These are phyloP conservation scores for Tetrapedia diversipes DNA, from an alignment of 2,888 invertebrate species.

Conservation along the genomic window DNA sequence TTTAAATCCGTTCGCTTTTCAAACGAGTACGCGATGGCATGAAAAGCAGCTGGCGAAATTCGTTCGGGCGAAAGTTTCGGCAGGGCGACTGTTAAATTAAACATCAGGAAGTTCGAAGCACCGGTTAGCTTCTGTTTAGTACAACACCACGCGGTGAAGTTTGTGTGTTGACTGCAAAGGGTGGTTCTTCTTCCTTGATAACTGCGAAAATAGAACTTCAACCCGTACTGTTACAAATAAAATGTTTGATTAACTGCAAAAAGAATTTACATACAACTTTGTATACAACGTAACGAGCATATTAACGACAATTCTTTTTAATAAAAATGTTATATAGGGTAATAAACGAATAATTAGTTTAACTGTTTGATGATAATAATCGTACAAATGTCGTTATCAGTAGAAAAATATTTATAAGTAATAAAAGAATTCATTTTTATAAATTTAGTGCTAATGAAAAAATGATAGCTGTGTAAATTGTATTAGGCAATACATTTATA, in stretches of 20 bases:
- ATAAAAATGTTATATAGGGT: too few relatives aligned
- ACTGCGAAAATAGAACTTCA: constrained; percentile 1
- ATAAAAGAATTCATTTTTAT: too few relatives aligned
- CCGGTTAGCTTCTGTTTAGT: constrained; percentile 29
- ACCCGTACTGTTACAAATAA: neutral
- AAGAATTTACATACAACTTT: neutral
- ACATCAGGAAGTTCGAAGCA: constrained; percentile 31
- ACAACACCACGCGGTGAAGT: constrained; percentile 1
- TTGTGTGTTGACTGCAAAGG: neutral
- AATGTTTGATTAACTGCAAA: neutral
- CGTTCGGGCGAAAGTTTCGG: constrained; percentile 20
- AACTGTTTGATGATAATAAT: too few relatives aligned
- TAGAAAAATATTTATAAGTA: too few relatives aligned
- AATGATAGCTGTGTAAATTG: too few relatives aligned
- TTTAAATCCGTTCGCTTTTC: constrained; percentile 27
- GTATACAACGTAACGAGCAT: too few relatives aligned
- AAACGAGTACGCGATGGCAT: constrained; percentile 22
- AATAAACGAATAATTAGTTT: too few relatives aligned
- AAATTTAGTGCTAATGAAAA: too few relatives aligned
- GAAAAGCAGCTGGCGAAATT: constrained; percentile 33
- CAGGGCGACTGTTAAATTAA: constrained; percentile 31
- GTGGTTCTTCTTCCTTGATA: constrained; percentile 3
- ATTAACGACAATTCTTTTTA: neutral
- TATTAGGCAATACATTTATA: too few relatives aligned
- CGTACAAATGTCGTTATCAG: too few relatives aligned